Base-by-base conservation (phyloP, 92 coral and sea anemone genomes). In the Montipora capitata region DNA sequence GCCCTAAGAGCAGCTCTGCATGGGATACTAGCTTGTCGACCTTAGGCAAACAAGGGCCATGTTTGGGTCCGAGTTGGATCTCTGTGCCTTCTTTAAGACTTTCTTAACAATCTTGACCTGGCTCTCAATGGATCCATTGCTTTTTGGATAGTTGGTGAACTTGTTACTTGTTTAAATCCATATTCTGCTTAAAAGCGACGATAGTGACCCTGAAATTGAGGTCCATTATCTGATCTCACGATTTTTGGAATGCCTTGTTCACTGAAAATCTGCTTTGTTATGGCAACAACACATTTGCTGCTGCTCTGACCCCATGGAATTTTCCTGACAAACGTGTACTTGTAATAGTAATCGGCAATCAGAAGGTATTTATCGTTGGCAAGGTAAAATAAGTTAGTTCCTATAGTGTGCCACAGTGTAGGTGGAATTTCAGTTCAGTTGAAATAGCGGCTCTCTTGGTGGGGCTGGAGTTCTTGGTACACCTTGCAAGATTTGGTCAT, bases 251-350 rank as follows among this genome's bases (percentile, higher is more conserved):
- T 27, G 35, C 35, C 35, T 27, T 27, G 35, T 27, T 27, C 35
- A 27, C 35, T 45, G 9, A 45, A 57, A 15, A 57, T 57, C 63
- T 57, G 63, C 63, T 57, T 57, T 12, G 63, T 57, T 15, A 57
- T 12, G 0, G 0, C 63, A 8, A 15, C 63, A 57, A 57, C 63
- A 57, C 0, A 57, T 3, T 57, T 57, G 13, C 63, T 57, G 12
- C 0, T 57, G 63, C 63, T 85, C 8, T 83, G 86, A 20, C 89
- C 86, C 11, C 75, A 56, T 8, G 94, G 96, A n/a, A 94, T 81
- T 64, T 86, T 86, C 80, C 96, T 84, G 72, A 86, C 88, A 41
- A 93, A 85, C 11, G 88, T 89, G 72, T 73, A 93, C 76, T 85
- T 90, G 0, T 89, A 80, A 69, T 93, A 84, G 76, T 92, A 92